Conservation (phyloP, 2,888 invertebrate species). For the Calameuta idolon region DNA sequence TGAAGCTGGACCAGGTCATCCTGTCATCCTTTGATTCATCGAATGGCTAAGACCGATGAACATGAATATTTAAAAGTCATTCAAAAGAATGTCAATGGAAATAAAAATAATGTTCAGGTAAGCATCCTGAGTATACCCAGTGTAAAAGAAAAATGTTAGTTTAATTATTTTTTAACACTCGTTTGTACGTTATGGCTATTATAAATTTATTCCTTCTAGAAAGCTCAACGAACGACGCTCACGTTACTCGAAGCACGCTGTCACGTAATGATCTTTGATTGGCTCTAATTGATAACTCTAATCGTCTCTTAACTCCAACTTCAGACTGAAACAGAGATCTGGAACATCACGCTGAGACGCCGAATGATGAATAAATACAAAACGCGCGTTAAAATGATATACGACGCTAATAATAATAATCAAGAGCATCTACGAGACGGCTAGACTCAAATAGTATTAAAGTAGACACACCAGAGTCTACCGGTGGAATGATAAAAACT, state of each 20-base stretch:
- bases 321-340: not conserved
- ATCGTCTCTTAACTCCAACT: slow-evolving; percentile 18
- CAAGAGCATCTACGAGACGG: not conserved
- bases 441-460: not conserved
- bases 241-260: slow-evolving; percentile 4
- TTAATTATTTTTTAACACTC: not conserved
- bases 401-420: not conserved
- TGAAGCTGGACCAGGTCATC: not conserved
- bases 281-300: slow-evolving; percentile 40
- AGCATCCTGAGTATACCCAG: not conserved
- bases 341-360: not conserved
- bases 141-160: not conserved
- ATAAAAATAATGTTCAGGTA: not conserved
- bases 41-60: not conserved
- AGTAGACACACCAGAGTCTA: not conserved
- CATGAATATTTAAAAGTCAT: not conserved
- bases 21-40: not conserved
- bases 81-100: not conserved
- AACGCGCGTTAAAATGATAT: not conserved
- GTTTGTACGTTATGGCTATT: not conserved
- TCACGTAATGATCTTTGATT: slow-evolving; percentile 31
- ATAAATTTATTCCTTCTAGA: not conserved
- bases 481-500: not conserved
- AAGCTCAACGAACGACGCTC: not conserved
- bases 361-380: not conserved